These are phyloP conservation scores for Drosophila quinaria DNA, from an alignment of 2,888 invertebrate species.

Conservation along the genomic window DNA sequence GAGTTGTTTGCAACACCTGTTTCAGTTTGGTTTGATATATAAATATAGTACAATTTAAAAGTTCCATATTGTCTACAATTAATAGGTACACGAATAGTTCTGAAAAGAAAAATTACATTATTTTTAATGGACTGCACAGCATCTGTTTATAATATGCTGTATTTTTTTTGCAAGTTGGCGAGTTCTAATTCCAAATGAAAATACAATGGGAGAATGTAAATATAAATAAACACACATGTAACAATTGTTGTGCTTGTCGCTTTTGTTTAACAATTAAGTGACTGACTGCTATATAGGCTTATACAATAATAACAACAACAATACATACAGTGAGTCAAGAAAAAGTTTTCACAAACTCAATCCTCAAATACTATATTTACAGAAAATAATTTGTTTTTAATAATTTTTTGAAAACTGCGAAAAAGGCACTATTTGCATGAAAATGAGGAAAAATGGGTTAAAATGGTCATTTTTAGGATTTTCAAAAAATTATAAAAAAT, in stretches of 20 bases:
- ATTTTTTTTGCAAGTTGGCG: constrained; percentile 30
- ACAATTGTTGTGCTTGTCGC: constrained; percentile 49
- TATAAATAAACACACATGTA: constrained; percentile 55
- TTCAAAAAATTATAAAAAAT: too few relatives aligned
- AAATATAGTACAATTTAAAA: constrained; percentile 1
- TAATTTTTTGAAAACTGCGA: too few relatives aligned
- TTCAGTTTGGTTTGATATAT: not conserved
- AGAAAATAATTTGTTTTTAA: too few relatives aligned
- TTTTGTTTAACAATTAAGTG: constrained; percentile 71
- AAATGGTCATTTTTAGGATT: too few relatives aligned
- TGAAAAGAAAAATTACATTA: constrained; percentile 14
- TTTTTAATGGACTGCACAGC: constrained; percentile 33
- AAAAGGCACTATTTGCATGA: too few relatives aligned
- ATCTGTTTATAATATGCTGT: constrained; percentile 58
- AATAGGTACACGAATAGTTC: constrained; percentile 3
- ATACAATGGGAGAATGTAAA: constrained; percentile 44
- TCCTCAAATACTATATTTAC: too few relatives aligned
- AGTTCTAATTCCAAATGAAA: constrained; percentile 34
- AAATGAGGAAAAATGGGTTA: too few relatives aligned
- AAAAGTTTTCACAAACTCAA: not conserved
- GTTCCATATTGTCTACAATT: not conserved
- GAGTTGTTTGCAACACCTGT: too few relatives aligned
- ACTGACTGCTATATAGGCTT: constrained; percentile 38
- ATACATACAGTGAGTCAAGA: constrained; percentile 15
- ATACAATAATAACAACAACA: constrained; percentile 14